phyloP scores from a whole-genome alignment of 2,888 invertebrate genomes.

The Yponomeuta malinellus region DNA sequence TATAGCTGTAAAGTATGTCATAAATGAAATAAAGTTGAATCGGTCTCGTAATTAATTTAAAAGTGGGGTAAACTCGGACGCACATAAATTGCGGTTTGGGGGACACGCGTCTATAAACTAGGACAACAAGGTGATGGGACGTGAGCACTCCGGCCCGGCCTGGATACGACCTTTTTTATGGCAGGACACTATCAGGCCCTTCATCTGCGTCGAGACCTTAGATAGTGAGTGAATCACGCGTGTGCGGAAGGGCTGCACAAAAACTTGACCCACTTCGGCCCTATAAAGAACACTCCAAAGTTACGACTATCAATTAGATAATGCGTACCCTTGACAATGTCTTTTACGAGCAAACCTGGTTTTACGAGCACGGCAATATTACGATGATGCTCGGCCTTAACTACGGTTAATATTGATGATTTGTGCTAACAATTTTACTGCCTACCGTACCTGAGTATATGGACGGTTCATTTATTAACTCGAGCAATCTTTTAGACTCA shows the following conservation, averaged over 20 bases:
- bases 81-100: conserved; percentile 60
- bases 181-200: conserved; percentile 63
- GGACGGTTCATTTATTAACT: neutral
- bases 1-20: too few species aligned
- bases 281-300: conserved; percentile 16
- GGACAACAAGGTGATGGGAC: conserved; percentile 56
- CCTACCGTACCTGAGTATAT: neutral
- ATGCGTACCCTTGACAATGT: conserved; percentile 3
- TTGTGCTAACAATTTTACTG: neutral
- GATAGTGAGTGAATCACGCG: conserved; percentile 58
- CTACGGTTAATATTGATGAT: conserved; percentile 3
- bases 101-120: conserved; percentile 59
- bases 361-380: neutral
- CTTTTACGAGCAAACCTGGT: conserved; percentile 4
- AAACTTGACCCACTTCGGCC: conserved; percentile 54
- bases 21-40: conserved; percentile 18
- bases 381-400: conserved; percentile 1
- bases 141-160: conserved; percentile 47
- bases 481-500: neutral
- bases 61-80: conserved; percentile 35
- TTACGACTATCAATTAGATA: conserved; percentile 11
- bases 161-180: conserved; percentile 66
- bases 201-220: conserved; percentile 61
- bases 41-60: conserved; percentile 39
- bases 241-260: conserved; percentile 47